phyloP scores from a whole-genome alignment of 2,113 vertebrate species.

The Lipophrys pholis region DNA sequence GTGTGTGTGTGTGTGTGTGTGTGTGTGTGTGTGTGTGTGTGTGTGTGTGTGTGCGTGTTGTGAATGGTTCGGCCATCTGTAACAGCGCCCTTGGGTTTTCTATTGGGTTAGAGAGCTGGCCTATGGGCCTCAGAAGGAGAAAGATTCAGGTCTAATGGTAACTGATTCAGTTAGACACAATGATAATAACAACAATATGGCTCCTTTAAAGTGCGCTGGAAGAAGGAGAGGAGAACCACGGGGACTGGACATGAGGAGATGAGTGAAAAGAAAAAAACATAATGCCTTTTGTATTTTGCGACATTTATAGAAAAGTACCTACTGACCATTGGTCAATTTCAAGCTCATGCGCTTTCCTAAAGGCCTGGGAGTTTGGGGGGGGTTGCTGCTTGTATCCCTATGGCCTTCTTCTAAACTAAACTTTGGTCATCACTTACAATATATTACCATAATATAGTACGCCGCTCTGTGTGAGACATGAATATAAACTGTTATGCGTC shows the following conservation, averaged over 20 bases:
- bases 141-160: slow-evolving; percentile 81
- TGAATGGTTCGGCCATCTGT: slow-evolving; percentile 70
- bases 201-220: slow-evolving; percentile 68
- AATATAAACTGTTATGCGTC: no score
- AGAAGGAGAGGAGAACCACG: slow-evolving; percentile 17
- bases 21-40: not conserved
- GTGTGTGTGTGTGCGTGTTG: not conserved
- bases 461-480: no score
- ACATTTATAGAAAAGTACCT: no score
- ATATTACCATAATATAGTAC: no score
- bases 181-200: slow-evolving; percentile 79
- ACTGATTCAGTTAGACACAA: slow-evolving; percentile 80
- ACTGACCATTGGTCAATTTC: no score
- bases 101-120: slow-evolving; percentile 78
- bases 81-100: slow-evolving; percentile 77
- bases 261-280: not conserved
- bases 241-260: not conserved
- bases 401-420: no score
- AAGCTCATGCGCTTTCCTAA: no score
- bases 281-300: no score
- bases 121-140: slow-evolving; percentile 77
- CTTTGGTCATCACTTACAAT: no score
- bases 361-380: no score
- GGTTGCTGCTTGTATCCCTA: no score
- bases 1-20: not conserved